phyloP scores from a whole-genome alignment of 1,140 invertebrate species.

The Drosophila aff. region DNA sequence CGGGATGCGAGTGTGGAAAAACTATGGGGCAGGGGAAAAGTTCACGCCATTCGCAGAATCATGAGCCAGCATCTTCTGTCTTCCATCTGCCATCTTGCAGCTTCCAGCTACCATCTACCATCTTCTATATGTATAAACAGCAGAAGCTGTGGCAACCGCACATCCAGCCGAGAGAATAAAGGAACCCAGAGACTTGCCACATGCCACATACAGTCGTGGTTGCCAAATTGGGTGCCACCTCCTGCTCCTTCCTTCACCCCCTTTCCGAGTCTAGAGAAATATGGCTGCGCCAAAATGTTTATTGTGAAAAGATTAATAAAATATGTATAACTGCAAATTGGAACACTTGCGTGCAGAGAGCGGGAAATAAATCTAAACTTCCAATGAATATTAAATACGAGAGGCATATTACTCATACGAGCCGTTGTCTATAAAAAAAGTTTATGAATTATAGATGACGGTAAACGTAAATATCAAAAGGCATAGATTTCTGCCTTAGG shows the following conservation, averaged over 20 bases:
- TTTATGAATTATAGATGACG: conserved; percentile 19
- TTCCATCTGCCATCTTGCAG: conserved; percentile 5
- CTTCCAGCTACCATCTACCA: conserved; percentile 28
- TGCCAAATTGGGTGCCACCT: conserved; percentile 60
- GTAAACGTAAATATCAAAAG: not conserved
- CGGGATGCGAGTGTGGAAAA: conserved; percentile 36
- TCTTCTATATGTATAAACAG: conserved; percentile 9
- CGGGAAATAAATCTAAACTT: conserved; percentile 27
- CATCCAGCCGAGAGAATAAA: conserved; percentile 35
- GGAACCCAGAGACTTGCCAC: conserved; percentile 57
- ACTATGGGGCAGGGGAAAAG: conserved; percentile 34
- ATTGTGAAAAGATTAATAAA: conserved; percentile 67
- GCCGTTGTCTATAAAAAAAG: conserved; percentile 14
- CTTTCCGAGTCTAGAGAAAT: conserved; percentile 29
- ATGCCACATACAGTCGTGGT: conserved; percentile 53
- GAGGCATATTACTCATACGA: conserved; percentile 43
- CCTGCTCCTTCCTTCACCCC: not conserved
- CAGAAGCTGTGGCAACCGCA: conserved; percentile 41
- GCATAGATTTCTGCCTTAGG: not conserved
- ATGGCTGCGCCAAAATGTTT: conserved; percentile 71
- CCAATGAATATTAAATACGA: conserved; percentile 17
- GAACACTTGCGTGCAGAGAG: conserved; percentile 14
- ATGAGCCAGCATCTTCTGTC: conserved; percentile 46
- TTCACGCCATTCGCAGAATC: conserved; percentile 78
- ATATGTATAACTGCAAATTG: conserved; percentile 48